These are phyloP conservation scores for Erebia ligea DNA, from an alignment of 2,888 invertebrate species.

Conservation along the genomic window DNA sequence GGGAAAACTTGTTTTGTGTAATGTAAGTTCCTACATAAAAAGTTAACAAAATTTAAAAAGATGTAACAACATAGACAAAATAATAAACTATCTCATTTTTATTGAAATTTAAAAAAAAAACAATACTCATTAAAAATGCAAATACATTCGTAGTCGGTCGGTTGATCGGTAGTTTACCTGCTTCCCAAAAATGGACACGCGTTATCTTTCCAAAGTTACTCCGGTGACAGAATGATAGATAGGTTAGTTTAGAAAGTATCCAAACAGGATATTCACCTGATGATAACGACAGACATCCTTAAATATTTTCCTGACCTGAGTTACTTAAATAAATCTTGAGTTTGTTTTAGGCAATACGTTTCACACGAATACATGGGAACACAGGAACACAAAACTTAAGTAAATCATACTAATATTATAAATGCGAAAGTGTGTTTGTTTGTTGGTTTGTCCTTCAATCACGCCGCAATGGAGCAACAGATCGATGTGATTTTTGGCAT, in stretches of 20 bases:
- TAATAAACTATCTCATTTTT: too few species aligned
- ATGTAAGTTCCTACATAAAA: background rate
- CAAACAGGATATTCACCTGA: conserved; percentile 71
- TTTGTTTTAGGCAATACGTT: conserved; percentile 29
- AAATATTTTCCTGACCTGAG: conserved; percentile 45
- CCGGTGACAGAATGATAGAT: conserved; percentile 76
- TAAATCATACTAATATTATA: too few species aligned
- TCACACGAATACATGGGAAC: background rate
- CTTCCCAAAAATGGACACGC: conserved; percentile 45
- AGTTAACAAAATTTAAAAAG: background rate
- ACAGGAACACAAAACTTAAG: too few species aligned
- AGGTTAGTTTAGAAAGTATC: conserved; percentile 67
- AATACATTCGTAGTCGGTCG: background rate
- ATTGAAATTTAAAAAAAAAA: background rate
- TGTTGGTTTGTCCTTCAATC: too few species aligned
- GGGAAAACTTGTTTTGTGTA: conserved; percentile 21
- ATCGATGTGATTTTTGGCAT: too few species aligned
- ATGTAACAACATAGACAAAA: background rate
- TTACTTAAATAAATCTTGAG: conserved; percentile 26
- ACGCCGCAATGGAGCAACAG: too few species aligned
- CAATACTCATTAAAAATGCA: background rate
- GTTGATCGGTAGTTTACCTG: conserved; percentile 1
- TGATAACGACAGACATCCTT: conserved; percentile 70
- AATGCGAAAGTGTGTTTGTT: too few species aligned
- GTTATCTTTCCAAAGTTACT: conserved; percentile 64